A percentile compares a stretch with the other conserved stretches of the same genome.
Evolutionary conservation across 2,888 invertebrate genomes (phyloP).

Genomic region (Acrocera orbiculus): DNA sequence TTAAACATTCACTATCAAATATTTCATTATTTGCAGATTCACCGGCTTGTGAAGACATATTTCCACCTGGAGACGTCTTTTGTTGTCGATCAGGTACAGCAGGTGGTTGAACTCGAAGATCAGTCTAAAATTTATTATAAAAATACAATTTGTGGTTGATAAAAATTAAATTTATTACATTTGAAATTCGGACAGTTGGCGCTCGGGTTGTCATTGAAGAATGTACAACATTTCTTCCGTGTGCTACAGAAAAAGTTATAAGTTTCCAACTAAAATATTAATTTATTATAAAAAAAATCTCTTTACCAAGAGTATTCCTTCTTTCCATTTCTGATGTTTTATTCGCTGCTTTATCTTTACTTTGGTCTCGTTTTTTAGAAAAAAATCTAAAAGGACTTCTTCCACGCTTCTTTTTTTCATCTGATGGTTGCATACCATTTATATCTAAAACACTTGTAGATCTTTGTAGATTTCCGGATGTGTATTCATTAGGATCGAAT

Average conservation of each 20-base stretch:
- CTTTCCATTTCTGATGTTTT: constrained; percentile 24
- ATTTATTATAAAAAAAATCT: neutral
- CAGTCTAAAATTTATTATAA: constrained; percentile 31
- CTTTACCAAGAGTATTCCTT: constrained; percentile 22
- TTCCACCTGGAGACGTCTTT: constrained; percentile 29
- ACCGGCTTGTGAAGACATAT: constrained; percentile 57
- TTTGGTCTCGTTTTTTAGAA: constrained; percentile 59
- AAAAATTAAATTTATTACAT: constrained; percentile 20
- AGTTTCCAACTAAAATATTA: neutral
- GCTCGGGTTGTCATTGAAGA: constrained; percentile 30
- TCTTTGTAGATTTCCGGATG: constrained; percentile 39
- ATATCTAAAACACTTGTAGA: constrained; percentile 63
- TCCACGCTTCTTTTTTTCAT: constrained; percentile 58
- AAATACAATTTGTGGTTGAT: no score
- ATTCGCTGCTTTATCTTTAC: constrained; percentile 39
- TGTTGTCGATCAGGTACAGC: constrained; percentile 50
- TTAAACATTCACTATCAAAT: constrained; percentile 71
- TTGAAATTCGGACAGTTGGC: constrained; percentile 32
- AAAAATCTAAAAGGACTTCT: constrained; percentile 89
- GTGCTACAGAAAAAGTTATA: constrained; percentile 19
- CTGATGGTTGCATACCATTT: constrained; percentile 40
- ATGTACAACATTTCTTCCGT: constrained; percentile 31
- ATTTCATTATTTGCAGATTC: constrained; percentile 74
- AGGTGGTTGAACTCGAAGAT: constrained; percentile 43
- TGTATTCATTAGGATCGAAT: constrained; percentile 26